phyloP scores from a whole-genome alignment of 2,797 vertebrate genomes.

The Champsocephalus gunnari region DNA sequence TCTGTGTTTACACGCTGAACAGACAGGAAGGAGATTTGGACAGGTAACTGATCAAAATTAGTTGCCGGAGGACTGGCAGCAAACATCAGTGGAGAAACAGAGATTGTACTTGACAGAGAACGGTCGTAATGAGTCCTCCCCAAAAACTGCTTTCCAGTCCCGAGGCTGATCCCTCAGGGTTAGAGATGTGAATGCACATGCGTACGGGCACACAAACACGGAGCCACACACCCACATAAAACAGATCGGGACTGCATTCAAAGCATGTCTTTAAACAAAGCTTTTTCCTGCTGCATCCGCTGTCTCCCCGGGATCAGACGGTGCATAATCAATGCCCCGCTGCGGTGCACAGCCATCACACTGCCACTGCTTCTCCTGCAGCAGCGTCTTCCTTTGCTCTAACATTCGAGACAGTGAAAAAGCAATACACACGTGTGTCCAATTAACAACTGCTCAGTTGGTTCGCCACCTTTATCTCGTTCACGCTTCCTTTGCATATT shows the following conservation, averaged over 20 bases:
- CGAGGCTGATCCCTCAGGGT: conserved; percentile 48
- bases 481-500: conserved; percentile 35
- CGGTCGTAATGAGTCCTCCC: conserved; percentile 38
- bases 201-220: conserved; percentile 4
- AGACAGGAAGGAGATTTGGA: conserved; percentile 28
- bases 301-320: conserved; percentile 50
- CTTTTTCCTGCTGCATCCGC: conserved; percentile 46
- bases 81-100: conserved; percentile 16
- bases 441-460: conserved; percentile 72
- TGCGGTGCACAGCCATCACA: conserved; percentile 53
- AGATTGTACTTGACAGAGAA: conserved; percentile 30
- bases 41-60: conserved; percentile 53
- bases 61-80: conserved; percentile 39
- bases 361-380: conserved; percentile 32
- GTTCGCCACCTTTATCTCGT: conserved; percentile 43
- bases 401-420: conserved; percentile 39
- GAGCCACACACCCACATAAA: conserved; percentile 2
- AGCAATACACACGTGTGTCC: conserved; percentile 65
- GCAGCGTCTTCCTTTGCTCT: conserved; percentile 32
- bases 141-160: conserved; percentile 41
- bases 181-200: not conserved
- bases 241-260: conserved; percentile 27
- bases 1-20: conserved; percentile 26
- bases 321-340: conserved; percentile 64
- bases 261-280: conserved; percentile 60